phyloP scores from a whole-genome alignment of 2,888 invertebrate genomes.

The Eurois occulta region DNA sequence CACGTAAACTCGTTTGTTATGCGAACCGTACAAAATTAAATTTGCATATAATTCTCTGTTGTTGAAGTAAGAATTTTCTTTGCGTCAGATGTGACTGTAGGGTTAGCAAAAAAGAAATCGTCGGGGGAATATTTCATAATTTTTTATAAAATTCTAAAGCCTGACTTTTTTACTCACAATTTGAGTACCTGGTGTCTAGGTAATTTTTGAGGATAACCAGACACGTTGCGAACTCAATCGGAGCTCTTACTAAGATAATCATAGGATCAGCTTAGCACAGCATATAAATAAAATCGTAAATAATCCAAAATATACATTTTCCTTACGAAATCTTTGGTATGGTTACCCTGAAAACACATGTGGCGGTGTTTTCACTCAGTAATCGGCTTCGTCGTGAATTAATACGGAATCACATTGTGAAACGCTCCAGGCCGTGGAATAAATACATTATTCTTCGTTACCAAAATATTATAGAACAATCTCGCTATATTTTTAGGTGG shows the following conservation, averaged over 20 bases:
- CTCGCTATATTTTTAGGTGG: slow-evolving; percentile 12
- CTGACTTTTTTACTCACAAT: not conserved
- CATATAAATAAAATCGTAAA: not conserved
- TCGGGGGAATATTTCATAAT: not conserved
- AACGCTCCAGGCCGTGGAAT: slow-evolving; percentile 48
- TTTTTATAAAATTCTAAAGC: not conserved
- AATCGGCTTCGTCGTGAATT: slow-evolving; percentile 41
- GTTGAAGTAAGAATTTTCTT: slow-evolving; percentile 54
- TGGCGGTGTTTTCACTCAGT: slow-evolving; percentile 35
- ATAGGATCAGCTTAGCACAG: not conserved
- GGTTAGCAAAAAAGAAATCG: slow-evolving; percentile 30
- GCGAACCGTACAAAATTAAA: slow-evolving; percentile 61
- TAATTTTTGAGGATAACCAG: not conserved
- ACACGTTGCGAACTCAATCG: not conserved
- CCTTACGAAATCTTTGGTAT: not conserved
- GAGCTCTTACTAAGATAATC: not conserved
- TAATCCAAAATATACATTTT: not conserved
- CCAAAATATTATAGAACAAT: slow-evolving; percentile 30
- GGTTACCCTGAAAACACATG: slow-evolving; percentile 30
- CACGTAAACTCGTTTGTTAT: slow-evolving; percentile 60
- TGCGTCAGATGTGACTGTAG: slow-evolving; percentile 40
- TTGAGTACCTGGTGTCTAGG: not conserved
- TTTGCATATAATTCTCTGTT: slow-evolving; percentile 61
- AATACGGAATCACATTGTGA: slow-evolving; percentile 44
- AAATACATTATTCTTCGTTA: slow-evolving; percentile 46